Conservation (phyloP, 2,113 vertebrate genomes). For the Microtus richardsoni region DNA sequence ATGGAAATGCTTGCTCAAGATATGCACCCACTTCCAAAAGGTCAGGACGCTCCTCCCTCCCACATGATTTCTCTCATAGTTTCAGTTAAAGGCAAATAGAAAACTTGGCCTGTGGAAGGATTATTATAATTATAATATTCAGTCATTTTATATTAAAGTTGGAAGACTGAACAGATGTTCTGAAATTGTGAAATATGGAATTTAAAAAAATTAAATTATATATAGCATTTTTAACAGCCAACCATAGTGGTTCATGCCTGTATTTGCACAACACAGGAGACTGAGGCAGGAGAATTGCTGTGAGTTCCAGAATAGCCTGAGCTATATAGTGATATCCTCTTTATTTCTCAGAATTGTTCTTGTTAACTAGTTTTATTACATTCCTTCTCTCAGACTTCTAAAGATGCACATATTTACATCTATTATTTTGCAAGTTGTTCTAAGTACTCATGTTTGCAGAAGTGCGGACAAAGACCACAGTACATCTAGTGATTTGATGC, state of each 20-base stretch:
- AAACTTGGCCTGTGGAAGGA: neutral
- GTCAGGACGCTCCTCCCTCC: slow-evolving; percentile 76
- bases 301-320: neutral
- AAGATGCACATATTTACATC: neutral
- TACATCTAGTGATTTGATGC: neutral
- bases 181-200: neutral
- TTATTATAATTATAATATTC: neutral
- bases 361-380: neutral
- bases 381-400: neutral
- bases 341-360: neutral
- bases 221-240: neutral
- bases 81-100: neutral
- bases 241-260: too few relatives aligned
- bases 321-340: neutral
- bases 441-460: neutral
- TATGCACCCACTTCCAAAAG: slow-evolving; percentile 97
- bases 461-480: neutral
- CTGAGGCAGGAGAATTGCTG: neutral
- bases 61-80: neutral
- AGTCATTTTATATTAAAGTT: neutral
- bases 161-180: neutral
- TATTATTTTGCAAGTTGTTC: neutral
- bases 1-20: slow-evolving; percentile 94
- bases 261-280: neutral
- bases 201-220: neutral